Conservation (phyloP, 2,797 vertebrate genomes). For the Delichon dasypus region DNA sequence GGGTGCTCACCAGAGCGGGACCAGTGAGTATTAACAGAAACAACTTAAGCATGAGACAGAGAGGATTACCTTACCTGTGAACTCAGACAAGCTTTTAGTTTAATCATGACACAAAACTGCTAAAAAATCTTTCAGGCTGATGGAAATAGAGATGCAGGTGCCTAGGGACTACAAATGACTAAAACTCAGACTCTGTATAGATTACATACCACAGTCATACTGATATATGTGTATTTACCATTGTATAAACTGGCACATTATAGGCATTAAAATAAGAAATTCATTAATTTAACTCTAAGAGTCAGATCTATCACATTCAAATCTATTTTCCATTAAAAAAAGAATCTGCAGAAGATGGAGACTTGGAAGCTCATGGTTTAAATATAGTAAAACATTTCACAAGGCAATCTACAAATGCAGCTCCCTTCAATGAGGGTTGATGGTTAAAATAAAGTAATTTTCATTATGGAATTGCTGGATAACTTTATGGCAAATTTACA, state of each 20-base stretch:
- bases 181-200: not conserved
- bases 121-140: not conserved
- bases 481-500: not conserved
- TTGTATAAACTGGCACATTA: not conserved
- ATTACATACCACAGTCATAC: not conserved
- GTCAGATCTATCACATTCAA: not conserved
- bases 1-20: not conserved
- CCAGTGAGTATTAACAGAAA: not conserved
- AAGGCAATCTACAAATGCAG: not conserved
- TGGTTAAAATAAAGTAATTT: not conserved
- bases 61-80: not conserved
- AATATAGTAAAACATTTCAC: not conserved
- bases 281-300: not conserved
- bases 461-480: not conserved
- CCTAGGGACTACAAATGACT: not conserved
- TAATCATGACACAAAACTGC: not conserved
- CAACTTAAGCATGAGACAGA: not conserved
- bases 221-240: rapidly evolving
- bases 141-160: not conserved
- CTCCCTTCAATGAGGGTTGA: not conserved
- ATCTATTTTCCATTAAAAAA: not conserved
- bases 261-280: not conserved
- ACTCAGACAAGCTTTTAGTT: not conserved
- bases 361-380: not conserved
- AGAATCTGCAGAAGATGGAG: not conserved